Evolutionary conservation across 2,113 vertebrate genomes (phyloP), one percentile per base, ranked within the genome.

Genomic region (Leptosomus discolor): DNA sequence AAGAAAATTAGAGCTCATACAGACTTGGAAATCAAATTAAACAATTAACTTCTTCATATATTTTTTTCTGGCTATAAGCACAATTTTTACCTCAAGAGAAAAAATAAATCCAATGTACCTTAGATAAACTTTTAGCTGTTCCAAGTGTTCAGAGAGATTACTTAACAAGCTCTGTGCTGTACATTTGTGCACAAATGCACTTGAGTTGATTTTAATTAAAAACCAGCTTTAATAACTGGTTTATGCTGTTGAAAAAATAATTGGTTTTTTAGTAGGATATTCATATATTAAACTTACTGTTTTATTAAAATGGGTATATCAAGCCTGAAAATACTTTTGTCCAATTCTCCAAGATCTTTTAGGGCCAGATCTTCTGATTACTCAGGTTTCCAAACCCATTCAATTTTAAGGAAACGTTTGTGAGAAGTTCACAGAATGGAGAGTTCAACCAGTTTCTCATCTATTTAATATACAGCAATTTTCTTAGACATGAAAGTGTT

Each of bases 191-290:
- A 69, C 15, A 97, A 96, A 93, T 71, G 41, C 67, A 83, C n/a
- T 92, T 93, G 63, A 92, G 69, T 67, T 93, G n/a, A 57, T 96
- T 96, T 97, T 92, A 97, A 98, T 94, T 97, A 92, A 96, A 94
- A 96, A 79, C 2, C 4, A 85, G 11, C 41, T 90, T 90, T 92
- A 97, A 75, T 61, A 90, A 84, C 45, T 53, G 8, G 3, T 65
- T 95, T 96, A 64, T 85, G 39, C 17, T 61, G 26, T 48, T 94
- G 73, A 74, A 86, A 83, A 91, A 91, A 80, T 36, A 89, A 86
- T 54, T 88, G 29, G 1, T 18, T 89, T 91, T 96, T 64, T 51
- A 24, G 5, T 41, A 65, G 32, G 22, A 89, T 76, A 88, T 79
- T 92, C 0, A 36, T 86, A 34, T 67, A 37, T 71, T 64, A 87